Evolutionary conservation across 2,888 invertebrate genomes (phyloP).

Genomic region (Zootermopsis nevadensis): DNA sequence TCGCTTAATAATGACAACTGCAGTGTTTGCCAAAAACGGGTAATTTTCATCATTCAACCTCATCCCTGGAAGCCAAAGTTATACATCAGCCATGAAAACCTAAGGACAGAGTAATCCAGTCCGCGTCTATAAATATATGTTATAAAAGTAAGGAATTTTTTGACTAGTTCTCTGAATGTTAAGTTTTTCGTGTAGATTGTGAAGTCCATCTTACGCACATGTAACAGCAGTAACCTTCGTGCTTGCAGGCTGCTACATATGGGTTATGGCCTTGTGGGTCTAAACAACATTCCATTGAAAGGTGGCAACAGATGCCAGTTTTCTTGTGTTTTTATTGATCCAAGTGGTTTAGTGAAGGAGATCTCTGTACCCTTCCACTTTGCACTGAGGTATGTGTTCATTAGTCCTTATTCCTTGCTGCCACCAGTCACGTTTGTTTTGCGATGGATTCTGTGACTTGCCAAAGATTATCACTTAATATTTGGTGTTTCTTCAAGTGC

Average conservation of each 20-base stretch:
- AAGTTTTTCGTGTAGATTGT: neutral
- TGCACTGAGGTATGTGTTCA: conserved; percentile 71
- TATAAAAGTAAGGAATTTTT: too few species aligned
- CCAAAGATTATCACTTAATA: too few species aligned
- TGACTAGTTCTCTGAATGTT: too few species aligned
- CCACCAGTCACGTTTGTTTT: neutral
- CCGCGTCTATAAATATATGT: too few species aligned
- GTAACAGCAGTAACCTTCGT: conserved; percentile 19
- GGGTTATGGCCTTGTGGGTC: conserved; percentile 83
- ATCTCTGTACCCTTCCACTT: conserved; percentile 91
- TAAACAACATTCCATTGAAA: conserved; percentile 67
- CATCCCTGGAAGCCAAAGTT: too few species aligned
- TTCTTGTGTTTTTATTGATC: conserved; percentile 84
- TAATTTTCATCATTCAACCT: too few species aligned
- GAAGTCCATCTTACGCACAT: neutral
- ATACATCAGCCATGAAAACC: too few species aligned
- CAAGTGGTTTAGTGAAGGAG: conserved; percentile 84
- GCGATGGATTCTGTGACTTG: too few species aligned
- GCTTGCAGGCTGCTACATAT: conserved; percentile 76
- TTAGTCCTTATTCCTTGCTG: neutral
- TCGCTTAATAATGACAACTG: too few species aligned
- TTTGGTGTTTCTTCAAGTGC: too few species aligned
- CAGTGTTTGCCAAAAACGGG: too few species aligned
- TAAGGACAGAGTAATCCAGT: too few species aligned
- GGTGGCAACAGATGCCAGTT: conserved; percentile 72